Evolutionary conservation across 2,797 vertebrate genomes (phyloP), one percentile per base, ranked within the genome.

Genomic region (Notoglanidium macrostoma): DNA sequence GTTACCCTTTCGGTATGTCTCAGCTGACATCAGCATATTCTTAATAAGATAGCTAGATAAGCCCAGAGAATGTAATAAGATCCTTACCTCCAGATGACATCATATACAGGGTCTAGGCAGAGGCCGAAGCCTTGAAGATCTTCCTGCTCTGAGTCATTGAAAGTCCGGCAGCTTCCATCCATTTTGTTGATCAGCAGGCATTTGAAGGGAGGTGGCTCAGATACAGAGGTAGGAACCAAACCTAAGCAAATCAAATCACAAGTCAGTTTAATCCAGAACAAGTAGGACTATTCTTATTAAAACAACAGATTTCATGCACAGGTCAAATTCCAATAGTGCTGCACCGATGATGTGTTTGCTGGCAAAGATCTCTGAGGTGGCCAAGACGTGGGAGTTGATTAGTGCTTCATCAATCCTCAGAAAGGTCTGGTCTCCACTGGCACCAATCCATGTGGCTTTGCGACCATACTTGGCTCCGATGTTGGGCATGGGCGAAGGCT

Each of bases 181-280:
- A 99, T 95, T 96, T 99, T 99, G 94, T 99, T 99, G 93, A 99
- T 99, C 72, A 99, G 95, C 91, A 99, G 96, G 90, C 98, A 99
- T 94, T 98, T 99, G 94, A 99, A 99, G 81, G 98, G 98, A 92
- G 98, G 97, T 1, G 98, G 98, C 92, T 99, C 98, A 67, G 97
- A 98, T 90, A 97, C 95, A 78, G 97, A 98, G 89, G 98, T 97
- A 90, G 98, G 98, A 87, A 99, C 97, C 72, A 99, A 95, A 89
- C 98, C 98, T 97, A 91, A 3, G 49, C 14, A 67, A 8, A 65
- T 35, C 14, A 14, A 61, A 46, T 19, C 29, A 83, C 26, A 35
- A 77, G 55, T 68, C 49, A 32, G 57, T 83, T 55, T 65, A 85
- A 54, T 68, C 29, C n/a, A 51, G 46, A 40, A 21, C 73, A 44